Evolutionary conservation across 2,797 vertebrate species (phyloP).

Genomic region (Rhinella marina): DNA sequence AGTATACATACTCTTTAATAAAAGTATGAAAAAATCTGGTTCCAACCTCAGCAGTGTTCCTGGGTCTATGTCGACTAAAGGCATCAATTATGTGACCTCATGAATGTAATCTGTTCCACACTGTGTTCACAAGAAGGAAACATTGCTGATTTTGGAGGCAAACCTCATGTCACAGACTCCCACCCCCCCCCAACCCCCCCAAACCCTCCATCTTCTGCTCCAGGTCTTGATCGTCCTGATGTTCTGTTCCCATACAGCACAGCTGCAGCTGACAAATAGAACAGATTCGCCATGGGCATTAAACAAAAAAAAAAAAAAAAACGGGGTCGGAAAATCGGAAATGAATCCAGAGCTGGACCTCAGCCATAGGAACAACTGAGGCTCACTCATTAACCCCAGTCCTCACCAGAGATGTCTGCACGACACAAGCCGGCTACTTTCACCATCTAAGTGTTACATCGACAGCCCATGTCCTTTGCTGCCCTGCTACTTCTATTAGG

Average conservation of each 20-base stretch:
- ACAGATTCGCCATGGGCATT: conserved; percentile 48
- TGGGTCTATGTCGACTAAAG: background rate
- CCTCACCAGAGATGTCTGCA: conserved; percentile 6
- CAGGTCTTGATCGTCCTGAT: conserved; percentile 23
- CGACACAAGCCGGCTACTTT: background rate
- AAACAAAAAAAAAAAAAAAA: conserved; percentile 53
- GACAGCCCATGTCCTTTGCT: no score
- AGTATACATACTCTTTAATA: background rate
- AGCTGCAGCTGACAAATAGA: conserved; percentile 57
- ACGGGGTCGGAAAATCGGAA: conserved; percentile 47
- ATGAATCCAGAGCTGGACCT: conserved; percentile 40
- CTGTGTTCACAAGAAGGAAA: background rate
- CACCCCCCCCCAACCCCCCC: no score
- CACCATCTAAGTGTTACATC: background rate
- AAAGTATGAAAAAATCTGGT: background rate
- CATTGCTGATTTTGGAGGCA: conserved; percentile 9
- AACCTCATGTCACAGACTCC: background rate
- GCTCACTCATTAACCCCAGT: conserved; percentile 40
- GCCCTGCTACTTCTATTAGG: no score
- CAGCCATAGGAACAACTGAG: conserved; percentile 53
- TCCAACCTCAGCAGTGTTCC: background rate
- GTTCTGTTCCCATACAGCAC: conserved; percentile 55
- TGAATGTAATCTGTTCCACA: background rate
- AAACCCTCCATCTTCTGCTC: background rate
- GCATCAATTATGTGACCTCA: background rate